Percentiles rank a stretch among this genome's conserved stretches.
Conservation (phyloP, 2,888 invertebrate species). For the Carcina quercana region DNA sequence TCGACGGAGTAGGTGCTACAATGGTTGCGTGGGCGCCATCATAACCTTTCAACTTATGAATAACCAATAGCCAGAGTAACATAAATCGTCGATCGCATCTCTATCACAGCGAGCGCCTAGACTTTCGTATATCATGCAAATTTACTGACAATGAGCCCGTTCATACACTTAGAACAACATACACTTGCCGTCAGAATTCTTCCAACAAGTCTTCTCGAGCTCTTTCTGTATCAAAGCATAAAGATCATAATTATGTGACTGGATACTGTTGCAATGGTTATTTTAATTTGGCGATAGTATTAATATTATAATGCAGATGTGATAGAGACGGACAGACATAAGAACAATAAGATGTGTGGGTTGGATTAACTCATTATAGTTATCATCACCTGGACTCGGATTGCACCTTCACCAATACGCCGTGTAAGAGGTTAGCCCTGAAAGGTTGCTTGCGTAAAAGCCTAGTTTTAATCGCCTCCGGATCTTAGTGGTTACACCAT, state of each 20-base stretch:
- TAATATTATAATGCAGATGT: constrained; percentile 58
- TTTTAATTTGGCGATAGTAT: constrained; percentile 32
- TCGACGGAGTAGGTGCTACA: too few relatives aligned
- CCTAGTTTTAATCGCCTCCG: too few relatives aligned
- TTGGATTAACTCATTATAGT: constrained; percentile 58
- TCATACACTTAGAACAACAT: constrained; percentile 35
- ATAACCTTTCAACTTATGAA: constrained; percentile 5
- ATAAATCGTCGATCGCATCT: constrained; percentile 48
- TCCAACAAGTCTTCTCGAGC: not conserved
- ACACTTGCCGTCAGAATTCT: constrained; percentile 13
- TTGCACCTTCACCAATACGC: constrained; percentile 68
- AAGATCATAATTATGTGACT: constrained; percentile 14
- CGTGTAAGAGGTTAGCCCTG: constrained; percentile 35
- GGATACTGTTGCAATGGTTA: constrained; percentile 1
- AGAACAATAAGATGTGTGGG: constrained; percentile 69
- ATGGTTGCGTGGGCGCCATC: too few relatives aligned
- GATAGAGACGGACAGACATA: constrained; percentile 51
- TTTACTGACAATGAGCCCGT: constrained; percentile 67
- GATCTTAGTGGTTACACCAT: too few relatives aligned
- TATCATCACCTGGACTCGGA: constrained; percentile 50
- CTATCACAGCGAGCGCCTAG: constrained; percentile 40
- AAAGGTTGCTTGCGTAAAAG: too few relatives aligned
- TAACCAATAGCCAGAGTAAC: constrained; percentile 21
- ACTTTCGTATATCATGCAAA: constrained; percentile 70
- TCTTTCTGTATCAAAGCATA: constrained; percentile 13